phyloP scores from a whole-genome alignment of 2,113 vertebrate species.

The Ondatra zibethicus region DNA sequence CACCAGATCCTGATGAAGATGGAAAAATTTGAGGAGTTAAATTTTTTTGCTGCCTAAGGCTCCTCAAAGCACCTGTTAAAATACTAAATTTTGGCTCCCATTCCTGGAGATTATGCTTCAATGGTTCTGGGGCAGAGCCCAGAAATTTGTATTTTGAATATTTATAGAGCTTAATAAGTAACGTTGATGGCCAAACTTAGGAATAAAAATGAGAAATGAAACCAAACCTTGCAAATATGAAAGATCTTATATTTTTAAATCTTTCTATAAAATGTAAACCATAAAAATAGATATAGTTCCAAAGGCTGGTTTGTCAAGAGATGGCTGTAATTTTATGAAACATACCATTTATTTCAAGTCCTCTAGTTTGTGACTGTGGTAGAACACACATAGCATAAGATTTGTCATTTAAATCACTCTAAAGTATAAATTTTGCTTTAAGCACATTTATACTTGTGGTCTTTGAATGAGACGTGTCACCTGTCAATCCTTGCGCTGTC shows the following conservation, averaged over 20 bases:
- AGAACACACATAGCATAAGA: constrained; percentile 9
- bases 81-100: background rate
- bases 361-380: constrained; percentile 12
- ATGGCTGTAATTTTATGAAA: constrained; percentile 1
- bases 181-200: constrained; percentile 31
- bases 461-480: background rate
- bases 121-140: background rate
- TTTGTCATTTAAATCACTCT: constrained; percentile 5
- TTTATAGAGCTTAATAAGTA: constrained; percentile 57
- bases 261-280: constrained; percentile 43
- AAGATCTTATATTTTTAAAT: constrained; percentile 21
- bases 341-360: background rate
- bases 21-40: background rate
- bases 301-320: constrained; percentile 36
- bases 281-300: constrained; percentile 16
- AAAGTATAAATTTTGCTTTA: background rate
- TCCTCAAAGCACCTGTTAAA: constrained; percentile 41
- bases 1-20: background rate
- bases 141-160: constrained; percentile 35
- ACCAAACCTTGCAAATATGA: constrained; percentile 19
- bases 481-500: background rate
- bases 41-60: constrained; percentile 12
- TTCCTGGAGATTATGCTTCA: constrained; percentile 47
- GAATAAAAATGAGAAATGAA: constrained; percentile 11
- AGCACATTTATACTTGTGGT: background rate